Base-by-base conservation (phyloP, 2,888 invertebrate species). In the Leptura quadrifasciata region DNA sequence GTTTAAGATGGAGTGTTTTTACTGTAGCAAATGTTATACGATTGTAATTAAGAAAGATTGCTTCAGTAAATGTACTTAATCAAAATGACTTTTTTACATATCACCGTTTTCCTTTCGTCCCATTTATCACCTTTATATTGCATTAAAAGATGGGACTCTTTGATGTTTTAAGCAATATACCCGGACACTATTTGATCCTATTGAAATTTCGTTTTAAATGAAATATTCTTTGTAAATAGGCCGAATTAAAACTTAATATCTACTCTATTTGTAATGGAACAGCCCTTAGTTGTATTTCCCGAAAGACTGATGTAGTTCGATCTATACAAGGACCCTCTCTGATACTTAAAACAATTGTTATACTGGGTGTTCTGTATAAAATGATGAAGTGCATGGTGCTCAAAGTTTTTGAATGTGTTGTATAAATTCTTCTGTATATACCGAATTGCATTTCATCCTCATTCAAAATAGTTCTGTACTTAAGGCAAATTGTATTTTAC, bases 261-360 rank as follows among this genome's bases (percentile, higher is more conserved):
- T 31, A 35, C 61, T 35, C 24, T 31, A 17, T 27, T 17, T 18
- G 10, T 18, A 57, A 67, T 18, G 47, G 3, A 69, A 69, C 27
- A 67, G 67, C 69, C 21, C 35, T 57, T 58, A 65, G 15, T 69
- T 69, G 21, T 69, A 69, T 69, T 58, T 58, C 72, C 54, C 67
- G 63, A 76, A 76, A 76, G 76, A 76, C 76, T 76, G 76, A 76
- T 76, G 39, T 72, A 72, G 18, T 61, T 76, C 27, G 63, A 63
- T 54, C 15, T 65, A 70, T 74, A 75, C 65, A 70, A 67, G 71
- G 55, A 67, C 69, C 75, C 72, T 65, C 69, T 71, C 72, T 65
- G 52, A 70, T 72, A 35, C 15, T 63, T 24, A 61, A 72, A 20
- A 24, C 17, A 73, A 54, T 63, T 70, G 24, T 24, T 64, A 64